phyloP scores from a whole-genome alignment of 1,140 invertebrate genomes.

The Zaprionus lachaisei region DNA sequence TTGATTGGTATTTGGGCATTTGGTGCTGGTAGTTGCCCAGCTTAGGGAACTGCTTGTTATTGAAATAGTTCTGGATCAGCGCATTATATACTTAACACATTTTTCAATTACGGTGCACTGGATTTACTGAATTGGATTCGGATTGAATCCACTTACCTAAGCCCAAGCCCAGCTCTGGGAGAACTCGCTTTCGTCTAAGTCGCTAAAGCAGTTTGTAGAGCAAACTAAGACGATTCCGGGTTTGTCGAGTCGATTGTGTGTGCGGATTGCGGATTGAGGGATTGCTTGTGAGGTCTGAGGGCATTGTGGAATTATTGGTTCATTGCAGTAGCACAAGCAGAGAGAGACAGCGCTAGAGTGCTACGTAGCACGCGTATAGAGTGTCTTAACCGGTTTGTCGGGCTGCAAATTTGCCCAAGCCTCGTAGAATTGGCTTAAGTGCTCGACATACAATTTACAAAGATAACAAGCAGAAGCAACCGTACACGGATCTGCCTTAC shows the following conservation, averaged over 20 bases:
- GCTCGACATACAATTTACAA: conserved; percentile 80
- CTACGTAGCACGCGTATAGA: conserved; percentile 59
- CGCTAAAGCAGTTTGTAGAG: conserved; percentile 54
- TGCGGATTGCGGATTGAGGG: conserved; percentile 8
- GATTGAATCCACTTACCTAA: conserved; percentile 79
- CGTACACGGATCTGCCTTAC: conserved; percentile 66
- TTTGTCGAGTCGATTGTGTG: conserved; percentile 27
- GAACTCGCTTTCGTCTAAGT: conserved; percentile 55
- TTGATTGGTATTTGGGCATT: conserved; percentile 55
- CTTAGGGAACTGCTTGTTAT: conserved; percentile 70
- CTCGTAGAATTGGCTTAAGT: conserved; percentile 71
- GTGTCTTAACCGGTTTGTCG: conserved; percentile 61
- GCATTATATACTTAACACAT: conserved; percentile 82
- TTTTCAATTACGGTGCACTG: conserved; percentile 44
- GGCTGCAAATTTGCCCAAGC: conserved; percentile 19
- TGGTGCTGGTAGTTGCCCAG: conserved; percentile 37
- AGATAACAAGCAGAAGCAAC: conserved; percentile 74
- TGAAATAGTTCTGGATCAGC: conserved; percentile 80
- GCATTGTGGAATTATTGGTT: conserved; percentile 54
- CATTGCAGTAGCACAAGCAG: conserved; percentile 15
- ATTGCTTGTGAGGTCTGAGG: conserved; percentile 31
- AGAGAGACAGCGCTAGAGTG: background rate
- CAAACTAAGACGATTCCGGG: conserved; percentile 17
- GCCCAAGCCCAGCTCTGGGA: conserved; percentile 30
- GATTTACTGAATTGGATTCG: conserved; percentile 59